Base-by-base conservation (phyloP, 2,888 invertebrate species). In the Cataglyphis altisquamis region DNA sequence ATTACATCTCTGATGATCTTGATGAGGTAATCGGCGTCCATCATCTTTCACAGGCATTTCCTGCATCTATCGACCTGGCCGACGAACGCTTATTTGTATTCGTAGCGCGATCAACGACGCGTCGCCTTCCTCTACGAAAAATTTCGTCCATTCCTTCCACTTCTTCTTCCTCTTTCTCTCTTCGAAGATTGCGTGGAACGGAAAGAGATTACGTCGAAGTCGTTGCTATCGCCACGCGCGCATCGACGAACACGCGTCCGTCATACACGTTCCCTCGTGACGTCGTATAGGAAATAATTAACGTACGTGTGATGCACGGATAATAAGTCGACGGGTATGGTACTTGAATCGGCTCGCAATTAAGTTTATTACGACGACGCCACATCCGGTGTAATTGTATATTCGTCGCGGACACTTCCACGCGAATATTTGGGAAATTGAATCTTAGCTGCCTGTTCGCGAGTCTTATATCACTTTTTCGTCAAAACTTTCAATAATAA, bases 1-100 rank as follows among this genome's bases (percentile, higher is more conserved):
- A 92, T 91, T 92, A 93, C 90, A 89, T 90, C 91, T 92, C 89
- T 92, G 91, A 93, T 93, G 89, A 90, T 91, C 91, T 93, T 93
- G 93, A 93, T 93, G 91, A 93, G 90, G 91, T 93, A 94, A 94
- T 93, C 90, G 90, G 88, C 86, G 87, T 84, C 88, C 91, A 92
- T 93, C 93, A 92, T 92, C 92, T 92, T 92, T 92, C 92, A 91
- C 89, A 88, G 89, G 88, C 91, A 91, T 91, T 93, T 93, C 92
- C 91, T 91, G 92, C 87, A 64, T 80, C 85, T 84, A 84, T 88
- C 90, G 84, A 85, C 84, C 85, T 73, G 86, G 83, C 62, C 82
- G 87, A 68, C 75, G 67, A 64, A 45, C 55, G 36, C 66, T 78
- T 83, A 72, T 77, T 45, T 84, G 68, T 77, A 72, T 63, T 75